Conservation (phyloP, 1,140 invertebrate species). For the Caenorhabditis latens region DNA sequence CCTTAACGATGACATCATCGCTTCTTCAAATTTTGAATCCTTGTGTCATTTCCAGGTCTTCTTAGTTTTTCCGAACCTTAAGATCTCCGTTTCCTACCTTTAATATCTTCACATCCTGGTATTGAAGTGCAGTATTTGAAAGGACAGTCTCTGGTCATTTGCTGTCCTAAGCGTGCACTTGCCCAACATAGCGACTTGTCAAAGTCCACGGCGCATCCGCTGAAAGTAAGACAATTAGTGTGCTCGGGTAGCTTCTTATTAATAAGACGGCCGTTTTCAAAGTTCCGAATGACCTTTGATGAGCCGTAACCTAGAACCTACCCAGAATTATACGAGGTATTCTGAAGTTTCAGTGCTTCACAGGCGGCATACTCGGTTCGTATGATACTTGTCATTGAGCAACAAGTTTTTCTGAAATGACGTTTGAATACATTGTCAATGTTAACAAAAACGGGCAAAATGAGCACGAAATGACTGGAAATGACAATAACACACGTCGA, state of each 20-base stretch:
- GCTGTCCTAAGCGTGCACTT: slow-evolving; percentile 69
- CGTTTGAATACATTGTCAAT: neutral
- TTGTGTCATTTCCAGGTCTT: no score
- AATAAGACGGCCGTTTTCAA: neutral
- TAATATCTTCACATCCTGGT: slow-evolving; percentile 73
- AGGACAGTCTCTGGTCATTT: slow-evolving; percentile 70
- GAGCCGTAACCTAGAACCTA: neutral
- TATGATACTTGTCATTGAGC: slow-evolving; percentile 55
- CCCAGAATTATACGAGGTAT: slow-evolving; percentile 13
- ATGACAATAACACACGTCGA: slow-evolving; percentile 50
- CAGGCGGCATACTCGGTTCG: slow-evolving; percentile 56
- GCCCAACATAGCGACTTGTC: slow-evolving; percentile 74
- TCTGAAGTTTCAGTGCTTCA: slow-evolving; percentile 33
- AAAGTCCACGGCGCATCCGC: slow-evolving; percentile 69
- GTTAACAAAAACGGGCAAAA: neutral
- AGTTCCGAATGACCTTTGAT: neutral
- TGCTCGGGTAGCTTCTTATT: neutral
- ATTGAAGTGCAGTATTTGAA: slow-evolving; percentile 74
- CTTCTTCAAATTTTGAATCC: no score
- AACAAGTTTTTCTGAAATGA: slow-evolving; percentile 40
- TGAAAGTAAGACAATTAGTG: neutral
- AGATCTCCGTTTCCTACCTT: slow-evolving; percentile 57
- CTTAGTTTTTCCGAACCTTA: neutral
- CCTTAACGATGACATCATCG: no score
- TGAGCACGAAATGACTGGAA: neutral